Percentiles rank a stretch among this genome's conserved stretches.
These are phyloP conservation scores for Chroicocephalus ridibundus DNA, from an alignment of 2,113 vertebrate genomes.

Conservation along the genomic window DNA sequence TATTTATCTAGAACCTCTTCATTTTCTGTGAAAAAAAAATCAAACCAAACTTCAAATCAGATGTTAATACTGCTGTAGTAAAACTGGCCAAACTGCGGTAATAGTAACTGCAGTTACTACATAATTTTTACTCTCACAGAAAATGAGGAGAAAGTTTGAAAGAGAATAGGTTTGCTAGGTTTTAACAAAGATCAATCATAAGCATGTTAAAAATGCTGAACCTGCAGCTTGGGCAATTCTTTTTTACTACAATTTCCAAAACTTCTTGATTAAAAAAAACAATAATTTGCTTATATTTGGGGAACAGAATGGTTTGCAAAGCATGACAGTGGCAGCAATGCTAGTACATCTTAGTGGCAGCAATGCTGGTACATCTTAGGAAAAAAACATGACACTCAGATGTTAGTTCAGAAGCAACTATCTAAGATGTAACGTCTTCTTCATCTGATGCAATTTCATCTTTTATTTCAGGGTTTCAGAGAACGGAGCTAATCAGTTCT, in stretches of 20 bases:
- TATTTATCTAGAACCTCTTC: background rate
- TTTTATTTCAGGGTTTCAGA: background rate
- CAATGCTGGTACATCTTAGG: background rate
- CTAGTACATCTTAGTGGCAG: background rate
- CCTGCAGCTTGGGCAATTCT: background rate
- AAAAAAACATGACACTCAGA: background rate
- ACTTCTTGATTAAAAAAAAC: background rate
- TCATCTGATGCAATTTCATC: background rate
- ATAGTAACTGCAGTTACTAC: background rate
- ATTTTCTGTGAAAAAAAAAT: background rate
- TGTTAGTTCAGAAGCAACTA: background rate
- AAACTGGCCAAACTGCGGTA: background rate
- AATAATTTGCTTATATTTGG: background rate
- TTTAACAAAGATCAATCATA: background rate
- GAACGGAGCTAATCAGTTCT: background rate
- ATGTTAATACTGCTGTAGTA: background rate
- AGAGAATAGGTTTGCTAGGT: background rate
- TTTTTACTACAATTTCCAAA: background rate
- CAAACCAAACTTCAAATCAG: background rate
- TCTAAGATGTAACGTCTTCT: background rate
- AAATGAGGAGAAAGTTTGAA: background rate
- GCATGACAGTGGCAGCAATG: background rate
- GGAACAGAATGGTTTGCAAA: background rate
- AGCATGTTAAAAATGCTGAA: background rate
- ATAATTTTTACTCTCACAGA: background rate